Evolutionary conservation across 2,113 vertebrate species (phyloP).

Genomic region (Amblyopsis rosae): DNA sequence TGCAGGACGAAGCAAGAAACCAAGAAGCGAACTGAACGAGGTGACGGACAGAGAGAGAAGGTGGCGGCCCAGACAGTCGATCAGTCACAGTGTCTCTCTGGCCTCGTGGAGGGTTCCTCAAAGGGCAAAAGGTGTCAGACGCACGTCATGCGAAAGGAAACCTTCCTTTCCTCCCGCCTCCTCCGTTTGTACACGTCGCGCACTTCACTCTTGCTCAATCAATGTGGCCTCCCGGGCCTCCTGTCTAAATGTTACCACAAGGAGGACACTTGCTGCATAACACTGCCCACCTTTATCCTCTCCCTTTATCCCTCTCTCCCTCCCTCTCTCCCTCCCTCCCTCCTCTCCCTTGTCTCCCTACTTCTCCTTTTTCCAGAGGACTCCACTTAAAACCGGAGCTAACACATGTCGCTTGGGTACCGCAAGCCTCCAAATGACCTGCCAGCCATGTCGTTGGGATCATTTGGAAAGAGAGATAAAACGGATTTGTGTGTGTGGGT

Average conservation of each 20-base stretch:
- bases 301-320: not conserved
- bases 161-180: not conserved
- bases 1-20: too few relatives aligned
- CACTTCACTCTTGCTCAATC: conserved; percentile 47
- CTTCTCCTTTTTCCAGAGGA: not conserved
- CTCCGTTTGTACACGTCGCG: not conserved
- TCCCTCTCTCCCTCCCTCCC: not conserved
- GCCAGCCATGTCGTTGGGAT: conserved; percentile 40
- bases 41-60: too few relatives aligned
- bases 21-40: too few relatives aligned
- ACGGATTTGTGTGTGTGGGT: conserved; percentile 9
- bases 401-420: conserved; percentile 15
- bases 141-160: not conserved
- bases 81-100: too few relatives aligned
- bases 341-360: not conserved
- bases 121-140: not conserved
- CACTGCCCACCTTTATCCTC: conserved; percentile 6
- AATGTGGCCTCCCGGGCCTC: conserved; percentile 53
- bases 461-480: conserved; percentile 48
- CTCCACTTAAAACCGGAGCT: conserved; percentile 10
- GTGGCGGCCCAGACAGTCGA: too few relatives aligned
- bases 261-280: conserved; percentile 32
- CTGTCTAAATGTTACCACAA: conserved; percentile 72
- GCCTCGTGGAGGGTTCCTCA: not conserved
- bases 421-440: conserved; percentile 39